Conservation (phyloP, 92 coral and sea anemone species). For the Bergia sp. region DNA sequence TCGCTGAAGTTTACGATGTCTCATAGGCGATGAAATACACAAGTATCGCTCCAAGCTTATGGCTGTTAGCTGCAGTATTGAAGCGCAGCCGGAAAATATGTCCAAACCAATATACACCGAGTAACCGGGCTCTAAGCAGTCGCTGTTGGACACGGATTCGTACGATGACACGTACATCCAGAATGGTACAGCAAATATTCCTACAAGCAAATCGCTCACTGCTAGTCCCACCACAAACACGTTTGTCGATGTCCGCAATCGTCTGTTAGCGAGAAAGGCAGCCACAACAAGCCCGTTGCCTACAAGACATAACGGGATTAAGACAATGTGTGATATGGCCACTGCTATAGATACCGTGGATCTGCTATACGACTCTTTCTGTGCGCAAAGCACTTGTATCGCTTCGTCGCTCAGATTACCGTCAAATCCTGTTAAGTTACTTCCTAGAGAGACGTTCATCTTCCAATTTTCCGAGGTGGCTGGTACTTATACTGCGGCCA, state of each 20-base stretch:
- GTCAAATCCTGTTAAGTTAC: slow-evolving; percentile 5
- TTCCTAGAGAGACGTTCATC: slow-evolving; percentile 10
- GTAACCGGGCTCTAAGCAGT: slow-evolving; percentile 58
- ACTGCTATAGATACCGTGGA: slow-evolving; percentile 59
- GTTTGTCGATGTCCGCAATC: slow-evolving; percentile 83
- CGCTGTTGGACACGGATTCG: slow-evolving; percentile 46
- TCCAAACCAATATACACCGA: slow-evolving; percentile 73
- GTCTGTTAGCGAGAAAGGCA: slow-evolving; percentile 68
- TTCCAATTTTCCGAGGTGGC: background rate
- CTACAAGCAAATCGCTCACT: slow-evolving; percentile 81
- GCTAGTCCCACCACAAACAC: slow-evolving; percentile 87
- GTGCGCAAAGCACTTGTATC: background rate
- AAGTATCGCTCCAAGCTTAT: slow-evolving; percentile 84
- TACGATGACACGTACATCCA: slow-evolving; percentile 78
- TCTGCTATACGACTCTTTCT: slow-evolving; percentile 24
- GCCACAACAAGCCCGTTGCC: slow-evolving; percentile 87
- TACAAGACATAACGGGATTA: slow-evolving; percentile 69
- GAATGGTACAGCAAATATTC: slow-evolving; percentile 79
- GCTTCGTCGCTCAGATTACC: background rate
- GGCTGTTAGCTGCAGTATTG: slow-evolving; percentile 90
- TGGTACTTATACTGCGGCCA: background rate
- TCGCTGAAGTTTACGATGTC: slow-evolving; percentile 71
- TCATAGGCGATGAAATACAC: slow-evolving; percentile 76
- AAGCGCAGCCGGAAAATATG: slow-evolving; percentile 87
- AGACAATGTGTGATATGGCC: slow-evolving; percentile 60